Evolutionary conservation across 1,140 invertebrate species (phyloP).

Genomic region (Dysdera silvatica): DNA sequence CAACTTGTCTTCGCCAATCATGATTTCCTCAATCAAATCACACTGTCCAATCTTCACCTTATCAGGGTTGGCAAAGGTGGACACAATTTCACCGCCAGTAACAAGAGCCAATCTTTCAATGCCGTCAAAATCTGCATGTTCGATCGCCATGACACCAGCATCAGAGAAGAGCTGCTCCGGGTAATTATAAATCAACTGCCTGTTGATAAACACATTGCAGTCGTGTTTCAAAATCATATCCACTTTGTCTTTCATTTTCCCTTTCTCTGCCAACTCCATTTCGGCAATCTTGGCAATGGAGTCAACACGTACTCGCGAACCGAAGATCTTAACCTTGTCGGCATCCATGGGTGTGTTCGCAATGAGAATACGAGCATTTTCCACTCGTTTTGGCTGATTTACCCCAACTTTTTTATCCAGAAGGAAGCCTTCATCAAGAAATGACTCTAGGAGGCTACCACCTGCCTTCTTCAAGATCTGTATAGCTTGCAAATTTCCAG

Average conservation of each 20-base stretch:
- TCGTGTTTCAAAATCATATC: constrained; percentile 92
- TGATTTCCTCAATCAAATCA: constrained; percentile 92
- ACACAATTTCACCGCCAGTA: constrained; percentile 96
- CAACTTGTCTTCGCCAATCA: constrained; percentile 96
- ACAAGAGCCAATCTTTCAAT: constrained; percentile 94
- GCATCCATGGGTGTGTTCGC: constrained; percentile 99
- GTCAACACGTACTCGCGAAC: constrained; percentile 93
- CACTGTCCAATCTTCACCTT: constrained; percentile 87
- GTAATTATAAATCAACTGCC: constrained; percentile 99
- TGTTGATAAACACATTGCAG: constrained; percentile 98
- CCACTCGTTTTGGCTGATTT: constrained; percentile 80
- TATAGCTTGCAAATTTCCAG: constrained; percentile 89
- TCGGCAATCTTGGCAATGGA: constrained; percentile 97
- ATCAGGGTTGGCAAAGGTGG: constrained; percentile 92
- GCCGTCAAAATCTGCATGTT: constrained; percentile 99
- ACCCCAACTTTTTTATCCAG: constrained; percentile 91
- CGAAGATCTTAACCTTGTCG: constrained; percentile 99
- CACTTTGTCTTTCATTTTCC: constrained; percentile 99
- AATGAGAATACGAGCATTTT: constrained; percentile 92
- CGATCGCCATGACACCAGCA: constrained; percentile 97
- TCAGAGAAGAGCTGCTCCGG: constrained; percentile 99
- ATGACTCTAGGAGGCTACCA: constrained; percentile 85
- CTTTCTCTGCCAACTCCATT: constrained; percentile 93
- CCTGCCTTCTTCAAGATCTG: constrained; percentile 97
- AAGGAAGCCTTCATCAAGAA: constrained; percentile 94